Conservation (phyloP, 2,797 vertebrate species). For the Sebastes wilsoni region DNA sequence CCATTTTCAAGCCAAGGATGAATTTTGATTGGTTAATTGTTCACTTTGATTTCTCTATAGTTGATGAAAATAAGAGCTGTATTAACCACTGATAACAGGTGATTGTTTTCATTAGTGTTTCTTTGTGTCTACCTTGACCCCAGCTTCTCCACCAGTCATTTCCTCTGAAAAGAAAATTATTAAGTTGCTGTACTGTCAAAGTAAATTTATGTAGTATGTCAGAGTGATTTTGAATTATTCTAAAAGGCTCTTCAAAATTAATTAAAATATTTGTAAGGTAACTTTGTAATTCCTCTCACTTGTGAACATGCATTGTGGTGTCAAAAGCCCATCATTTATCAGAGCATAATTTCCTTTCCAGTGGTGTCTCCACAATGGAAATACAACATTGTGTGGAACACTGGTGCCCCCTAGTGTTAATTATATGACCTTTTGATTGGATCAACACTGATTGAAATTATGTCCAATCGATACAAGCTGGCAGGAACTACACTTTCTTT, state of each 20-base stretch:
- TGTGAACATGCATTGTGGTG: slow-evolving; percentile 52
- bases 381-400: slow-evolving; percentile 75
- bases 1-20: not conserved
- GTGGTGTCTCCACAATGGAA: slow-evolving; percentile 32
- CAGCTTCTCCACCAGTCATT: slow-evolving; percentile 42
- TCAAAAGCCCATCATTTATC: slow-evolving; percentile 65
- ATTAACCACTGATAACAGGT: slow-evolving; percentile 49
- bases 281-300: slow-evolving; percentile 65
- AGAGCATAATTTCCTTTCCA: slow-evolving; percentile 52
- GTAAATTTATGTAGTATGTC: slow-evolving; percentile 45
- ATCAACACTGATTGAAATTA: slow-evolving; percentile 55
- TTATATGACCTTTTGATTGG: slow-evolving; percentile 59
- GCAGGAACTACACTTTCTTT: slow-evolving; percentile 26
- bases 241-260: slow-evolving; percentile 69
- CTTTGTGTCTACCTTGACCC: slow-evolving; percentile 66
- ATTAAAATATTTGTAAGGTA: slow-evolving; percentile 73
- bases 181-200: slow-evolving; percentile 49
- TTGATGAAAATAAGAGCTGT: slow-evolving; percentile 34
- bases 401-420: slow-evolving; percentile 86
- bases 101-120: slow-evolving; percentile 67
- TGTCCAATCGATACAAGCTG: slow-evolving; percentile 54
- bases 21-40: slow-evolving; percentile 47
- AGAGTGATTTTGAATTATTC: slow-evolving; percentile 57
- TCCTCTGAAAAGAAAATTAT: slow-evolving; percentile 58
- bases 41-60: slow-evolving; percentile 43